These are phyloP conservation scores for Augochlora pura DNA, from an alignment of 1,140 invertebrate species.

Conservation along the genomic window DNA sequence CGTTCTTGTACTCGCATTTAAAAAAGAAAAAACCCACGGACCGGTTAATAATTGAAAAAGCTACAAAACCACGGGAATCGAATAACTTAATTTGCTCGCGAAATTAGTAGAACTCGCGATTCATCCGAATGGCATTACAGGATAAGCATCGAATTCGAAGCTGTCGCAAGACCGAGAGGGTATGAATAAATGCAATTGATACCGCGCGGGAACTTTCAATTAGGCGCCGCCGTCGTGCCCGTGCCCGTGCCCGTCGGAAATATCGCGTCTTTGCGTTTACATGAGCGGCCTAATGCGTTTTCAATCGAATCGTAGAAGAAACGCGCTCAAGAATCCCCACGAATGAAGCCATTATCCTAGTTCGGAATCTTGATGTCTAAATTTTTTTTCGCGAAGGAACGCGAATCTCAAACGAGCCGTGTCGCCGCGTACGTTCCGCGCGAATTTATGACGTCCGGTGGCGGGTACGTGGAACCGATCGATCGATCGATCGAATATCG, in stretches of 20 bases:
- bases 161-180: too few species aligned
- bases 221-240: not conserved
- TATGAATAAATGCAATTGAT: not conserved
- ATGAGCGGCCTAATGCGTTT: slow-evolving; percentile 1
- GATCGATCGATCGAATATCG: not conserved
- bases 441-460: not conserved
- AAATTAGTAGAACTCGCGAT: too few species aligned
- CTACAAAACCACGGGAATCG: too few species aligned
- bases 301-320: slow-evolving; percentile 8
- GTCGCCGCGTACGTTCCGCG: too few species aligned
- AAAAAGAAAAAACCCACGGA: too few species aligned
- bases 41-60: too few species aligned
- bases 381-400: not conserved
- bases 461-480: too few species aligned
- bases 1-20: too few species aligned
- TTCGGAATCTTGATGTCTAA: not conserved
- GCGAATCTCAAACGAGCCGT: slow-evolving; percentile 3
- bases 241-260: too few species aligned
- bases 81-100: too few species aligned
- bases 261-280: not conserved
- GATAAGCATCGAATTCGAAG: not conserved
- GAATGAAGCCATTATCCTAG: slow-evolving; percentile 24
- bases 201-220: not conserved
- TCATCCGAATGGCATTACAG: too few species aligned
- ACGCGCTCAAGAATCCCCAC: slow-evolving; percentile 8